Base-by-base conservation (phyloP, 2,888 invertebrate species). In the Plebejus anna region DNA sequence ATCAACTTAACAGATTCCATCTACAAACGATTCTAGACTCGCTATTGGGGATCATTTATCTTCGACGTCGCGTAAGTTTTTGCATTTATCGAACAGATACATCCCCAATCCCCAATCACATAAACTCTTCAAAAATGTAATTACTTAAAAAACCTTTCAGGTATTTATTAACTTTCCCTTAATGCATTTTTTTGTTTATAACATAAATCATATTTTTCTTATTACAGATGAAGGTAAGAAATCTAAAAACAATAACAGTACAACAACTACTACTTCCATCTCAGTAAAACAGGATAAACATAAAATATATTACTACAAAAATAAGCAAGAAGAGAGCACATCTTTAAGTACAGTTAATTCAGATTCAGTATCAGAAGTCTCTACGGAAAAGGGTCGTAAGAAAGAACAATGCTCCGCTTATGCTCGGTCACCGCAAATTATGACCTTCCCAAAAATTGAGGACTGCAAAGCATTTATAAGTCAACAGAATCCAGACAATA, bases 21-120 rank as follows among this genome's bases (percentile, higher is more conserved):
- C 88, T 71, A 89, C 86, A 82, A 88, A 90, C 55, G 86, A 85
- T 22, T 90, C 90, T 70, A 85, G 88, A 75, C 86, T 91, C 77
- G 91, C 89, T 75, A 88, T 91, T 77, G 92, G 91, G 81, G 92
- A 92, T 80, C 90, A 92, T 82, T 87, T 88, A 38, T 90, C 90
- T 61, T 87, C 88, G 78, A 87, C 84, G 36, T 86, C 86, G 55
- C 82, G 92, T 92, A 85, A 89, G 90, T 84, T 38, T 13, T 51
- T 72, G 13, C 32, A 66, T 66, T 4, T 47, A 32, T 9, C 6
- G 6, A 28, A 55, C 2, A 42, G 70, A 61, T 38, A 47, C 9
- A 42, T 32, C 32, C 32, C 32, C 32, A 32, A 42, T 32, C 32
- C 32, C 32, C 32, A 32, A 32, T 32, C 32, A 32, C 32, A 32